A percentile compares a stretch with the other conserved stretches of the same genome.
Conservation (phyloP, 2,797 vertebrate species). For the Octomys mimax region DNA sequence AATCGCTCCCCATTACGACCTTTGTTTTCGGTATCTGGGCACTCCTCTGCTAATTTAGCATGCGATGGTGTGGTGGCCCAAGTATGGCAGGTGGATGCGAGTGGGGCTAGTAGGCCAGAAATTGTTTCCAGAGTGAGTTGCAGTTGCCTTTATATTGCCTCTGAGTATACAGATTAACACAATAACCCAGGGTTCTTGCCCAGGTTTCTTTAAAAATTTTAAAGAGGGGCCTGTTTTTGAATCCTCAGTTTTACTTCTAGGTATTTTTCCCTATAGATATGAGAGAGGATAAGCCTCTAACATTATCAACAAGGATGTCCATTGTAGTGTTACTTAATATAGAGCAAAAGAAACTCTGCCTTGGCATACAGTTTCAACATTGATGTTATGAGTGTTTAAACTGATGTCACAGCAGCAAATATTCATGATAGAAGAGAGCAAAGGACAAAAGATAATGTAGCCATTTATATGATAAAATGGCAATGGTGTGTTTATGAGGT, state of each 20-base stretch:
- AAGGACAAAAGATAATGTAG: not conserved
- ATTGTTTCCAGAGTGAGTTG: not conserved
- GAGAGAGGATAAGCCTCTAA: not conserved
- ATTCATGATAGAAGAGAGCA: not conserved
- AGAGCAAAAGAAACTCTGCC: not conserved
- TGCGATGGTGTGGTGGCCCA: not conserved
- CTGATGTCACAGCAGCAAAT: not conserved
- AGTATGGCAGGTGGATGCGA: not conserved
- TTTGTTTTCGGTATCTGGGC: slow-evolving; percentile 65
- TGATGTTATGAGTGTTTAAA: not conserved
- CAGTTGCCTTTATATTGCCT: not conserved
- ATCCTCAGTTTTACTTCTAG: not conserved
- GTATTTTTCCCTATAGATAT: not conserved
- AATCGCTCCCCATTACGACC: slow-evolving; percentile 74
- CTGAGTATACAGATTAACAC: not conserved
- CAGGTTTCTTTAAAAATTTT: not conserved
- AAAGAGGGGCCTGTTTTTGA: not conserved
- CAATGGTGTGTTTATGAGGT: not conserved
- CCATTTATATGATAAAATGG: not conserved
- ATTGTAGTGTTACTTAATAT: not conserved
- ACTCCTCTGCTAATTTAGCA: slow-evolving; percentile 53
- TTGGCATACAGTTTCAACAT: not conserved
- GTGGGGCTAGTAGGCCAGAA: not conserved
- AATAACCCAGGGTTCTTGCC: not conserved
- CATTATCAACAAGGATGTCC: not conserved